Conservation (phyloP, 2,888 invertebrate genomes). For the Empis livida region DNA sequence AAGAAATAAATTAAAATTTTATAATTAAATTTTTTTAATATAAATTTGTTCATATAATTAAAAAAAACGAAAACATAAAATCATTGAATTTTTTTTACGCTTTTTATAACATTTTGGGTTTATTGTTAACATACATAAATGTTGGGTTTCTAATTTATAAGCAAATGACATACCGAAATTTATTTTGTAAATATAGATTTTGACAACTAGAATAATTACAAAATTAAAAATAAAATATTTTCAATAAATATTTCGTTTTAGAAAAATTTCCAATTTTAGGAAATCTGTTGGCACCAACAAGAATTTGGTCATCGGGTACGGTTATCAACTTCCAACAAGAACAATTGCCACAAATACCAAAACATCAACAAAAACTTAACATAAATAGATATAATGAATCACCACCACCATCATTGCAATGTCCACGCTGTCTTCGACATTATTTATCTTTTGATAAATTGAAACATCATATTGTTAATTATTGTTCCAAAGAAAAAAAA, state of each 20-base stretch:
- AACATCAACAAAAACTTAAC: slow-evolving; percentile 4
- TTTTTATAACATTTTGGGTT: slow-evolving; percentile 4
- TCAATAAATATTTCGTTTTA: slow-evolving; percentile 11
- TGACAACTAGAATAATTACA: no score
- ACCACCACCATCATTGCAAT: slow-evolving; percentile 17
- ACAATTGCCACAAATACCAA: slow-evolving; percentile 8
- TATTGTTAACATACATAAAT: slow-evolving; percentile 3
- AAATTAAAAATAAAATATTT: no score
- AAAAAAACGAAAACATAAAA: no score
- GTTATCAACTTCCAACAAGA: slow-evolving; percentile 6
- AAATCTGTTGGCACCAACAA: slow-evolving; percentile 23
- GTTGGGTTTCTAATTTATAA: not conserved
- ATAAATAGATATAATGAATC: not conserved
- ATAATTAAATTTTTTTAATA: no score
- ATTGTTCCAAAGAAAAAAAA: slow-evolving; percentile 34
- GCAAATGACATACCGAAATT: no score
- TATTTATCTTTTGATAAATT: slow-evolving; percentile 31
- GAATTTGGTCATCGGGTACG: slow-evolving; percentile 3
- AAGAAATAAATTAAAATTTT: no score
- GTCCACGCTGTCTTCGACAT: slow-evolving; percentile 31
- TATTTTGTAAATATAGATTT: no score
- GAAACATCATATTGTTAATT: slow-evolving; percentile 32
- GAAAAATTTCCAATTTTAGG: slow-evolving; percentile 35
- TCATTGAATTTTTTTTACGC: not conserved
- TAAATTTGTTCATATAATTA: no score